phyloP scores from a whole-genome alignment of 2,797 vertebrate genomes.

The Falco naumanni region DNA sequence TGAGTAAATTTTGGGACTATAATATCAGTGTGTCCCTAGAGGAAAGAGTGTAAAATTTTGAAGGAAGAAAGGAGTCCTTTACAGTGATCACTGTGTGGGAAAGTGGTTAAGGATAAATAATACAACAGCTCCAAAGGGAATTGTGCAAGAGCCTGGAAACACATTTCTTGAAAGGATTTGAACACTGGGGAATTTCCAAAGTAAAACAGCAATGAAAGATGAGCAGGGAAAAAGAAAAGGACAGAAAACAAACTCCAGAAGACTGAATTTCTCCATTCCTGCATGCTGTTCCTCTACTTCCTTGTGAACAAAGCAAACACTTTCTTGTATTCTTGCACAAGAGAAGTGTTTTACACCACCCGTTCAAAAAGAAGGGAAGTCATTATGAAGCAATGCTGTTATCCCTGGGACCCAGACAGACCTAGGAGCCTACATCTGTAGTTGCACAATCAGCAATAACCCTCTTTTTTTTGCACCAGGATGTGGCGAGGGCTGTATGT shows the following conservation, averaged over 20 bases:
- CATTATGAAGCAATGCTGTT: neutral
- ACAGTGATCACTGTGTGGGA: slow-evolving; percentile 34
- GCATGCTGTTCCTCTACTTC: neutral
- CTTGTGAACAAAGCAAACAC: neutral
- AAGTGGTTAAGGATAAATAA: slow-evolving; percentile 31
- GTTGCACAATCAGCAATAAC: neutral
- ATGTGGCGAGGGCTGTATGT: neutral
- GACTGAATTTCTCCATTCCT: neutral
- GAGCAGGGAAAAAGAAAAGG: neutral
- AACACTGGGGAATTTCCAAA: slow-evolving; percentile 36
- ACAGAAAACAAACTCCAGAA: neutral
- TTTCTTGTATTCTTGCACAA: neutral
- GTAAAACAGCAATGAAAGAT: neutral
- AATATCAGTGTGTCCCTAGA: neutral
- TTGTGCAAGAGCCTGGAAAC: slow-evolving; percentile 56
- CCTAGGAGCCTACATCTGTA: neutral
- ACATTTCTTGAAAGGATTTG: neutral
- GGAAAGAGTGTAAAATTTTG: slow-evolving; percentile 27
- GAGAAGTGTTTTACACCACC: neutral
- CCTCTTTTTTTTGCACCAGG: neutral
- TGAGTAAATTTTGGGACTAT: slow-evolving; percentile 12
- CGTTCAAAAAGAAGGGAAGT: neutral
- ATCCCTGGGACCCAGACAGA: neutral
- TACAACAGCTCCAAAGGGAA: slow-evolving; percentile 31
- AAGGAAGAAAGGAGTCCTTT: neutral